A percentile compares a stretch with the other conserved stretches of the same genome.
Conservation (phyloP, 2,797 vertebrate species). For the Hyperoplus immaculatus region DNA sequence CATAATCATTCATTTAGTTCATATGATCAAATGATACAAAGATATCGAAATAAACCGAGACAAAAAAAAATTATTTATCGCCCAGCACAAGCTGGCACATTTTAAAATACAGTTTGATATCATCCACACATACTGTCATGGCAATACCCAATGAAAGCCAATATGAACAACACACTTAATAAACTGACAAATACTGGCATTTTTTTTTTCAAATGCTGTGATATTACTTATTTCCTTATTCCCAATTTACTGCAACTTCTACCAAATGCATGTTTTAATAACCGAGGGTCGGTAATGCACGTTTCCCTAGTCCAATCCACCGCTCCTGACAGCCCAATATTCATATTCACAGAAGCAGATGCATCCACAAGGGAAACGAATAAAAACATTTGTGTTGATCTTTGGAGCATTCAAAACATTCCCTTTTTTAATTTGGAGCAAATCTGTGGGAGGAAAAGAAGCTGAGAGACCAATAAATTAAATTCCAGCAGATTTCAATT, state of each 20-base stretch:
- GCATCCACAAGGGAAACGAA: slow-evolving; percentile 49
- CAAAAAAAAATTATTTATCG: not conserved
- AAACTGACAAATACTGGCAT: slow-evolving; percentile 1
- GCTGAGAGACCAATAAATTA: slow-evolving; percentile 43
- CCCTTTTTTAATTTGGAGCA: slow-evolving; percentile 73
- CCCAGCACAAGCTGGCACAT: not conserved
- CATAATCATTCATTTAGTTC: not conserved
- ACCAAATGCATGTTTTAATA: slow-evolving; percentile 28
- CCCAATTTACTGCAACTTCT: slow-evolving; percentile 16
- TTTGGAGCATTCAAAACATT: slow-evolving; percentile 58
- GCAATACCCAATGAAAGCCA: slow-evolving; percentile 7
- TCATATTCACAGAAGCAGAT: slow-evolving; percentile 54
- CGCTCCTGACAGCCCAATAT: slow-evolving; percentile 14
- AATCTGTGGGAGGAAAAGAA: slow-evolving; percentile 54
- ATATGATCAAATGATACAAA: not conserved
- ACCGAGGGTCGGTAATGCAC: slow-evolving; percentile 3
- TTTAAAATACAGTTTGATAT: not conserved
- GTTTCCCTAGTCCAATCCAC: slow-evolving; percentile 19
- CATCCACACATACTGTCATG: not conserved
- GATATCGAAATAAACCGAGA: not conserved
- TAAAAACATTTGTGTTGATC: slow-evolving; percentile 49
- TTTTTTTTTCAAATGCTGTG: not conserved
- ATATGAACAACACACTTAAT: not conserved
- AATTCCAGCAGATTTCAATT: slow-evolving; percentile 51
- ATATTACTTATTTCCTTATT: not conserved